A percentile compares a stretch with the other conserved stretches of the same genome.
phyloP scores from a whole-genome alignment of 2,888 invertebrate species.

The Pandemis heparana region DNA sequence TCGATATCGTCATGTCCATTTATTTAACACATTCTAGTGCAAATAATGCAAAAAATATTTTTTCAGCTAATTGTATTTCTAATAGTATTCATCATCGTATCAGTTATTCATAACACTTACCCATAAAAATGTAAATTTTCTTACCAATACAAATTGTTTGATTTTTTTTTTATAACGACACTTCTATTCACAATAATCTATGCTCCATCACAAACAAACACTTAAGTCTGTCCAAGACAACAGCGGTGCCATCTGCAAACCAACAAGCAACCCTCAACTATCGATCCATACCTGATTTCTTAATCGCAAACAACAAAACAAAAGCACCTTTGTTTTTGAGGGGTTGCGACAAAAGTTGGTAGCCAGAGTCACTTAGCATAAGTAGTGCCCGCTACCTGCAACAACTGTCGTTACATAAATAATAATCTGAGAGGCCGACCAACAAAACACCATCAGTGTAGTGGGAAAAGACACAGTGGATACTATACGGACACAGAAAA shows the following conservation, averaged over 20 bases:
- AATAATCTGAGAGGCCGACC: slow-evolving; percentile 68
- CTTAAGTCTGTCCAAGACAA: slow-evolving; percentile 40
- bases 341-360: slow-evolving; percentile 44
- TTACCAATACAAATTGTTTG: too few species aligned
- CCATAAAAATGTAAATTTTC: too few species aligned
- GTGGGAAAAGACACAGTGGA: slow-evolving; percentile 32
- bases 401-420: slow-evolving; percentile 83
- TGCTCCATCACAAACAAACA: slow-evolving; percentile 29
- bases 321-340: slow-evolving; percentile 40
- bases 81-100: too few species aligned
- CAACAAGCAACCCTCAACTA: slow-evolving; percentile 31
- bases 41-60: too few species aligned
- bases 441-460: slow-evolving; percentile 60
- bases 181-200: slow-evolving; percentile 6
- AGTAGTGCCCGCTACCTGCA: slow-evolving; percentile 60
- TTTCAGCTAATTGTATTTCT: too few species aligned
- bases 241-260: slow-evolving; percentile 40
- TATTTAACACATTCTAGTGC: too few species aligned
- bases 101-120: too few species aligned
- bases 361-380: slow-evolving; percentile 73
- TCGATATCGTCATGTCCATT: too few species aligned
- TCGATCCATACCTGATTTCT: slow-evolving; percentile 36
- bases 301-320: slow-evolving; percentile 21
- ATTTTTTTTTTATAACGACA: neutral
- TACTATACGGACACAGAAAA: neutral